Evolutionary conservation across 35 echinoderm and acorn worm genomes (phyloP), one percentile per base, ranked within the genome.

Genomic region (Stichopus chloronotus): DNA sequence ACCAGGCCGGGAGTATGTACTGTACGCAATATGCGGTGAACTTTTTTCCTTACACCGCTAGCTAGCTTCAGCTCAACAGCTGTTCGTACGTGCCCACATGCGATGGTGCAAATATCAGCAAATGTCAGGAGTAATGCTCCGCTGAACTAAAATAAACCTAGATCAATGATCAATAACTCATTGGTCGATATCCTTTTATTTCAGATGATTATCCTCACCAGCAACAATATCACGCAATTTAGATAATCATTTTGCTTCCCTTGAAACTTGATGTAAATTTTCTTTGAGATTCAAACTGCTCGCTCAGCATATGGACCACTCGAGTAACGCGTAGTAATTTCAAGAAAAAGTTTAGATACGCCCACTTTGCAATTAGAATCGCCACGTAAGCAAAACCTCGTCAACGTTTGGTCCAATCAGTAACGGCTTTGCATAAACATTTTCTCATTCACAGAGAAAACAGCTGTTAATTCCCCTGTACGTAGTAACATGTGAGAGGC

Each of bases 381-480:
- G 82, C 82, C 82, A 85, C 82, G 82, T 58, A 57, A 85, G 82
- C 82, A 85, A 56, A 85, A 85, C 54, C 55, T 8, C 10, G 13
- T 17, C 3, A 6, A 5, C 17, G n/a, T 19, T 53, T 85, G 55
- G 57, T 58, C 82, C 82, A 85, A 85, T 85, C 55, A 85, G 57
- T 19, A 58, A 20, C 55, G 8, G 30, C 58, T 53, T 58, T 85
- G 55, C 82, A 85, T 85, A 85, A 58, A 58, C 82, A 85, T 85
- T 58, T 58, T 19, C 30, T 58, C 82, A 85, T 85, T 85, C 82
- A 85, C 55, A 84, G 57, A 56, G 58, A 58, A 85, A 85, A 85
- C 82, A 85, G 82, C 82, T 85, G 82, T 14, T 85, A 20, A 58
- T 85, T 85, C 22, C 82, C 52, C 81, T 84, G 21, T 54, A 43